These are phyloP conservation scores for Pristionchus entomophagus DNA, from an alignment of 2,888 invertebrate species.

Conservation along the genomic window DNA sequence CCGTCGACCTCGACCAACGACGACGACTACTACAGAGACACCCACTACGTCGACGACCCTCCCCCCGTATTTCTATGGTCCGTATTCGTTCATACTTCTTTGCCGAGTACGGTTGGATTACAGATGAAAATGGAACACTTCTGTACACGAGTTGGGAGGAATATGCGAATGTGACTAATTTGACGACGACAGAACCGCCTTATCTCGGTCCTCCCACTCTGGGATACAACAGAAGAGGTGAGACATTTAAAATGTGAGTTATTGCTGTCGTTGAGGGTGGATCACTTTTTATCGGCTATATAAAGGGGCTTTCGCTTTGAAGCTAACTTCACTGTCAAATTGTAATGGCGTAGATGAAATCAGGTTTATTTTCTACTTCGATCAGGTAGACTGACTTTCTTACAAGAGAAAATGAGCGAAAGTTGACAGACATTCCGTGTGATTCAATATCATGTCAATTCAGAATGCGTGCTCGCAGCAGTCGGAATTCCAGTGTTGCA, in stretches of 20 bases:
- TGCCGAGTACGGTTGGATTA: too few relatives aligned
- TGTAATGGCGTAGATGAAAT: too few relatives aligned
- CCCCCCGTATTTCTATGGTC: constrained; percentile 46
- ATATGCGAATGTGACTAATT: constrained; percentile 58
- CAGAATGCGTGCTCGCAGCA: constrained; percentile 74
- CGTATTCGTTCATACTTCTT: too few relatives aligned
- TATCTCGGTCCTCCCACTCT: constrained; percentile 74
- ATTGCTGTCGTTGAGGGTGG: too few relatives aligned
- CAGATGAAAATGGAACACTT: constrained; percentile 60
- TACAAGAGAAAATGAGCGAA: not conserved
- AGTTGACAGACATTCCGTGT: too few relatives aligned
- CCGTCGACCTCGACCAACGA: constrained; percentile 49
- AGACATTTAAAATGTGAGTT: too few relatives aligned
- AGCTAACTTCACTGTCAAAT: too few relatives aligned
- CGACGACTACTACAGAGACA: constrained; percentile 40
- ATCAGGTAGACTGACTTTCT: too few relatives aligned
- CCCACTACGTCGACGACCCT: constrained; percentile 26
- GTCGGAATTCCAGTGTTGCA: constrained; percentile 76
- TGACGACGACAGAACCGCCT: constrained; percentile 69
- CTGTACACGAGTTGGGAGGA: constrained; percentile 53
- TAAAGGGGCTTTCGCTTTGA: too few relatives aligned
- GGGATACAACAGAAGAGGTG: constrained; percentile 68
- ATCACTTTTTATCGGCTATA: too few relatives aligned
- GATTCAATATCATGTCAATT: not conserved
- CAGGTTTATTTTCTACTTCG: too few relatives aligned